A percentile compares a stretch with the other conserved stretches of the same genome.
phyloP scores from a whole-genome alignment of 1,140 invertebrate genomes.

The Lordiphosa mommai region DNA sequence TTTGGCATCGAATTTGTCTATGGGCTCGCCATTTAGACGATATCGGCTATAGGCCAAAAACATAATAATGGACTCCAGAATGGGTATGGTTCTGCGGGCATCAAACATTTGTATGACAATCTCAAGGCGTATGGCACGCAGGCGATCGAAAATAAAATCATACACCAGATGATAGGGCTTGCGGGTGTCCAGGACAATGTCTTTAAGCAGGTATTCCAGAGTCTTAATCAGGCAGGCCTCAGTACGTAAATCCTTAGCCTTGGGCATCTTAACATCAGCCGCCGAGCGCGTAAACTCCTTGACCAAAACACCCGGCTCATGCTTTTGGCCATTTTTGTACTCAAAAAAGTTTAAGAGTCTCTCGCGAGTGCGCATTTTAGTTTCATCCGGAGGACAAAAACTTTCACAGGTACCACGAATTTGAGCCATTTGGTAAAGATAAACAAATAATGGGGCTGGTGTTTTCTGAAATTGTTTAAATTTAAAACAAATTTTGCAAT shows the following conservation, averaged over 20 bases:
- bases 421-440: constrained; percentile 1
- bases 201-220: constrained; percentile 83
- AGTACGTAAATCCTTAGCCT: constrained; percentile 82
- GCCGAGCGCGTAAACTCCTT: constrained; percentile 85
- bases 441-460: no score
- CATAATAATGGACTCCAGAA: constrained; percentile 85
- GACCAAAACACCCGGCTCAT: constrained; percentile 81
- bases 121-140: constrained; percentile 88
- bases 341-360: constrained; percentile 83
- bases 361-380: constrained; percentile 82
- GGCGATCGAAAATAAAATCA: constrained; percentile 88
- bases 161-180: constrained; percentile 83
- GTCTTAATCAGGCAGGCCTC: constrained; percentile 82
- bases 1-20: constrained; percentile 81
- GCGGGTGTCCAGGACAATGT: constrained; percentile 80
- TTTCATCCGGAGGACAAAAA: constrained; percentile 82
- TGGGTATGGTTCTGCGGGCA: constrained; percentile 79
- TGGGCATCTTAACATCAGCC: constrained; percentile 82
- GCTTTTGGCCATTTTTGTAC: constrained; percentile 78
- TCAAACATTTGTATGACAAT: constrained; percentile 85
- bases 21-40: constrained; percentile 81
- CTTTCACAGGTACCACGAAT: constrained; percentile 80
- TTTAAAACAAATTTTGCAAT: neutral
- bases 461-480: neutral
- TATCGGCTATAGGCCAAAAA: constrained; percentile 86